Evolutionary conservation across 2,888 invertebrate genomes (phyloP).

Genomic region (Epinotia ramella): DNA sequence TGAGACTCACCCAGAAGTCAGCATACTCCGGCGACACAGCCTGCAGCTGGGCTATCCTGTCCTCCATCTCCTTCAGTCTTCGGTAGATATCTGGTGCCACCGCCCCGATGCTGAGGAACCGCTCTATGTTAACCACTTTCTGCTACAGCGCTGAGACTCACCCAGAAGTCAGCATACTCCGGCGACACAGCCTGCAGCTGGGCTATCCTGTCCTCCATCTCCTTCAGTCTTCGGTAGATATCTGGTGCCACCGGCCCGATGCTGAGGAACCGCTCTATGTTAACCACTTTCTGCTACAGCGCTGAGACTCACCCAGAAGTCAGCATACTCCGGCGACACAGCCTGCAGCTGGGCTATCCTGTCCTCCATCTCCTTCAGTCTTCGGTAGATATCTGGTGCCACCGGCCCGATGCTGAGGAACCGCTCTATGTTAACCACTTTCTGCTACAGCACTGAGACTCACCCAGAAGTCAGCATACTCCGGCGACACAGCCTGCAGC

Average conservation of each 20-base stretch:
- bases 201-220: slow-evolving; percentile 90
- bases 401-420: slow-evolving; percentile 85
- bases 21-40: slow-evolving; percentile 93
- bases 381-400: slow-evolving; percentile 87
- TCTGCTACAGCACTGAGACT: no score
- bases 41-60: slow-evolving; percentile 89
- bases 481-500: slow-evolving; percentile 92
- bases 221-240: slow-evolving; percentile 89
- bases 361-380: slow-evolving; percentile 91
- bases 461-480: slow-evolving; percentile 90
- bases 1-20: slow-evolving; percentile 87
- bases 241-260: slow-evolving; percentile 85
- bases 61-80: slow-evolving; percentile 90
- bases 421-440: slow-evolving; percentile 87
- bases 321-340: slow-evolving; percentile 92
- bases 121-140: slow-evolving; percentile 88
- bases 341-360: slow-evolving; percentile 90
- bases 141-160: no score
- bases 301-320: slow-evolving; percentile 87
- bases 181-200: slow-evolving; percentile 91
- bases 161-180: slow-evolving; percentile 91
- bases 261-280: slow-evolving; percentile 87
- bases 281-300: no score
- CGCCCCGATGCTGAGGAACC: slow-evolving; percentile 84
- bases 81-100: slow-evolving; percentile 87